phyloP scores from a whole-genome alignment of 2,888 invertebrate species.

The Ecliptopera silaceata region DNA sequence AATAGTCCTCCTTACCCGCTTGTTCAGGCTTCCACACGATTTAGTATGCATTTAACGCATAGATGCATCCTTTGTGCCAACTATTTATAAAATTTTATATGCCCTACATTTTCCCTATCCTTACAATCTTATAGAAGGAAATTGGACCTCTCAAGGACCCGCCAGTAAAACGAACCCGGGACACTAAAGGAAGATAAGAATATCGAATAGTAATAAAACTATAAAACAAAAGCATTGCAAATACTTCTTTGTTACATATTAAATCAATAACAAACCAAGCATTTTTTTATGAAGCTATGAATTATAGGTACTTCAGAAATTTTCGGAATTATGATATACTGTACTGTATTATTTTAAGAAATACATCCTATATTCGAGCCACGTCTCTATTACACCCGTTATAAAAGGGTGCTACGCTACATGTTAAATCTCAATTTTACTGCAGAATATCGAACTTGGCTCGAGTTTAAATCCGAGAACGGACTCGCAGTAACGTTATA shows the following conservation, averaged over 20 bases:
- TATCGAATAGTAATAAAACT: conserved; percentile 24
- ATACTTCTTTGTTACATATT: background rate
- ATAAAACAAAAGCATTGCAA: conserved; percentile 4
- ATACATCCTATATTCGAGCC: conserved; percentile 16
- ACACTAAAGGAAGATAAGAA: conserved; percentile 27
- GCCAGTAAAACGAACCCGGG: conserved; percentile 33
- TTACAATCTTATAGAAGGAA: conserved; percentile 5
- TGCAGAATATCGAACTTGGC: conserved; percentile 35
- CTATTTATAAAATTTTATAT: conserved; percentile 35
- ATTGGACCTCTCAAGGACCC: conserved; percentile 15
- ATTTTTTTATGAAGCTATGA: background rate
- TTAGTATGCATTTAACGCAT: conserved; percentile 60
- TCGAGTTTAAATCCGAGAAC: conserved; percentile 33
- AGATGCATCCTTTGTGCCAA: conserved; percentile 62
- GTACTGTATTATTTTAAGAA: conserved; percentile 4
- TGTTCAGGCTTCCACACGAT: conserved; percentile 53
- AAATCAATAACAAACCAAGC: too few species aligned
- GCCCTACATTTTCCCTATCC: background rate
- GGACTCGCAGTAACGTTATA: background rate
- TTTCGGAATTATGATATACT: conserved; percentile 16
- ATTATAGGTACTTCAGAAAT: conserved; percentile 10
- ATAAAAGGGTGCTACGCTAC: conserved; percentile 28
- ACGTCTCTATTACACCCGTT: conserved; percentile 28
- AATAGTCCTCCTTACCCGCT: conserved; percentile 50
- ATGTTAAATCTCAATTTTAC: conserved; percentile 36